Conservation (phyloP, 2,797 vertebrate species). For the Neosalanx taihuensis region DNA sequence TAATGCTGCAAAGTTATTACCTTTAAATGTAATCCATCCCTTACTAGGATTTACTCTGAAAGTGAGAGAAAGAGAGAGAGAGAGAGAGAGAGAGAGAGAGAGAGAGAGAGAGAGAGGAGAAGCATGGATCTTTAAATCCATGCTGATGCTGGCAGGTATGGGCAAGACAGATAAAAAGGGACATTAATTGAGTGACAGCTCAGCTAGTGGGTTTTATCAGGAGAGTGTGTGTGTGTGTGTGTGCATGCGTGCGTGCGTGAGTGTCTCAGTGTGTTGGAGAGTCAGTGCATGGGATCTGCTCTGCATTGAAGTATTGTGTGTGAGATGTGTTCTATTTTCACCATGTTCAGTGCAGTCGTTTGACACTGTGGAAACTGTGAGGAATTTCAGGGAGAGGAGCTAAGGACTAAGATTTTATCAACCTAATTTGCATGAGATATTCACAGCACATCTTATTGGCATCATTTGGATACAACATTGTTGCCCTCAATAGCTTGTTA, state of each 20-base stretch:
- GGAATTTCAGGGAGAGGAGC: slow-evolving; percentile 9
- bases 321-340: slow-evolving; percentile 12
- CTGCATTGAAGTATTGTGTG: background rate
- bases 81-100: slow-evolving; percentile 2
- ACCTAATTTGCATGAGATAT: slow-evolving; percentile 26
- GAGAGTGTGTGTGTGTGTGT: slow-evolving; percentile 8
- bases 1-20: slow-evolving; percentile 56
- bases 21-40: slow-evolving; percentile 53
- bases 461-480: slow-evolving; percentile 2
- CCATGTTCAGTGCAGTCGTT: slow-evolving; percentile 11
- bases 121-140: slow-evolving; percentile 53
- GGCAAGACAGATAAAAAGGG: slow-evolving; percentile 63
- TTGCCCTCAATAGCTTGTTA: background rate
- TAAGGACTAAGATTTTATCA: slow-evolving; percentile 23
- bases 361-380: slow-evolving; percentile 14
- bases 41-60: slow-evolving; percentile 37
- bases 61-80: slow-evolving; percentile 19
- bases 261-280: slow-evolving; percentile 8
- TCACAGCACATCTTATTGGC: slow-evolving; percentile 31
- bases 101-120: background rate
- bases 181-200: slow-evolving; percentile 63
- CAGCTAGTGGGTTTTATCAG: slow-evolving; percentile 45
- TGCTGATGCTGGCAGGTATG: slow-evolving; percentile 61
- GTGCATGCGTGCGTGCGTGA: background rate
- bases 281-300: background rate